phyloP scores from a whole-genome alignment of 1,140 invertebrate species.

The Lordiphosa mommai region DNA sequence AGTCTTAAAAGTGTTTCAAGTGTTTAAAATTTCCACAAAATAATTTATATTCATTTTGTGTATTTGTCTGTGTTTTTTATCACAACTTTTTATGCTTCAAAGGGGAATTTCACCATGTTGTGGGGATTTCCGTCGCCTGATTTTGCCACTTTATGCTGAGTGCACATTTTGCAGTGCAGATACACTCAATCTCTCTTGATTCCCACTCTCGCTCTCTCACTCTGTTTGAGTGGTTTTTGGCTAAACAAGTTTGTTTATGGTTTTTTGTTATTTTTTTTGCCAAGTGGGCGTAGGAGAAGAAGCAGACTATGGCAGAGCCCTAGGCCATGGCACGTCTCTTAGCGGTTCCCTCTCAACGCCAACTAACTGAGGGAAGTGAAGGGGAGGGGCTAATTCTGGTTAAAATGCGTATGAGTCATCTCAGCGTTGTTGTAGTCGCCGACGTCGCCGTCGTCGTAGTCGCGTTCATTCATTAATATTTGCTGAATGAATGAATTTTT shows the following conservation, averaged over 20 bases:
- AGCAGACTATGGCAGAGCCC: slow-evolving; percentile 30
- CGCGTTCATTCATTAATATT: slow-evolving; percentile 63
- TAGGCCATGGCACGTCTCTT: slow-evolving; percentile 40
- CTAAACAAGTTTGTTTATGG: slow-evolving; percentile 29
- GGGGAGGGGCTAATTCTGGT: slow-evolving; percentile 52
- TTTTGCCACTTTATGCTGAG: slow-evolving; percentile 7
- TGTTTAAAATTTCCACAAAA: neutral
- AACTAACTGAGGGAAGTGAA: slow-evolving; percentile 33
- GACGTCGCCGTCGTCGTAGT: slow-evolving; percentile 34
- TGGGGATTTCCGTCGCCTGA: slow-evolving; percentile 38
- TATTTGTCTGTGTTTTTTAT: too few relatives aligned
- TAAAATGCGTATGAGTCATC: slow-evolving; percentile 70
- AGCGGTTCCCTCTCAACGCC: neutral
- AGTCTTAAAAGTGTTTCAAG: too few relatives aligned
- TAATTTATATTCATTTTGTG: neutral
- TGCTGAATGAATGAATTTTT: slow-evolving; percentile 50
- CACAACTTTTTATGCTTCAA: neutral
- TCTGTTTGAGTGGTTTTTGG: slow-evolving; percentile 13
- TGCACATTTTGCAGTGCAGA: neutral
- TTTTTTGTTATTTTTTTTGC: slow-evolving; percentile 1
- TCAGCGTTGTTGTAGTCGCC: slow-evolving; percentile 31
- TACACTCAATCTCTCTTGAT: neutral
- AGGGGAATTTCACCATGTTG: slow-evolving; percentile 3
- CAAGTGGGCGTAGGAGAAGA: slow-evolving; percentile 33
- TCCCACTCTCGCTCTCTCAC: slow-evolving; percentile 3